Evolutionary conservation across 1,140 invertebrate species (phyloP).

Genomic region (Papilio xuthus): DNA sequence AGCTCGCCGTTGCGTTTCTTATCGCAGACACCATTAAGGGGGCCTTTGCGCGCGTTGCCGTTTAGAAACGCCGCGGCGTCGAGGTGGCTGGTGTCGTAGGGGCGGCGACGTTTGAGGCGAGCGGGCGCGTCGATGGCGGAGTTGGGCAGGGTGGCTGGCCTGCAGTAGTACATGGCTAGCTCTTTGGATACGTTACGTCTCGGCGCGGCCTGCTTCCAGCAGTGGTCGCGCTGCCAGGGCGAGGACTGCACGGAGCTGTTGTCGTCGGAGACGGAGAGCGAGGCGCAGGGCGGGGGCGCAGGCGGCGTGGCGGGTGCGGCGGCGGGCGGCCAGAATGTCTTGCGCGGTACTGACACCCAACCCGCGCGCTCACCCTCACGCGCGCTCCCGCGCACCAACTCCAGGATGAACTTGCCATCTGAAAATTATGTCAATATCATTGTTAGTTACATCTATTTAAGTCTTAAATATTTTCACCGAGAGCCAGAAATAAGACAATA

Average conservation of each 20-base stretch:
- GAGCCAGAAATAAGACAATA: neutral
- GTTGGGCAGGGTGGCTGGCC: constrained; percentile 81
- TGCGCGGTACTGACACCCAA: constrained; percentile 93
- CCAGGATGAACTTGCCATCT: constrained; percentile 95
- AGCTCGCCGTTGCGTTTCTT: constrained; percentile 65
- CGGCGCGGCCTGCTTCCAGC: constrained; percentile 91
- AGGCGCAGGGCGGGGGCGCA: constrained; percentile 68
- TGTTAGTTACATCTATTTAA: neutral
- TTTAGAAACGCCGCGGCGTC: constrained; percentile 58
- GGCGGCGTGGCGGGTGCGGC: constrained; percentile 84
- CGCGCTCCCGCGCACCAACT: constrained; percentile 89
- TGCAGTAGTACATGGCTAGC: constrained; percentile 87
- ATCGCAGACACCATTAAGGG: constrained; percentile 70
- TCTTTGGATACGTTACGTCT: constrained; percentile 87
- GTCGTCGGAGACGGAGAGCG: constrained; percentile 89
- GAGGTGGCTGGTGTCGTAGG: constrained; percentile 64
- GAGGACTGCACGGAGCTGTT: constrained; percentile 94
- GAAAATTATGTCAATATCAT: constrained; percentile 46
- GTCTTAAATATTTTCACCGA: neutral
- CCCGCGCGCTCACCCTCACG: constrained; percentile 90
- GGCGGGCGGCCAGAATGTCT: constrained; percentile 91
- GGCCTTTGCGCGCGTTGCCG: constrained; percentile 74
- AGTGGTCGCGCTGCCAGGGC: constrained; percentile 93
- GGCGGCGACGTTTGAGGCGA: constrained; percentile 83
- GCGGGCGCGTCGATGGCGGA: constrained; percentile 68